Evolutionary conservation across 2,113 vertebrate genomes (phyloP).

Genomic region (Chamaetylas fuelleborni): DNA sequence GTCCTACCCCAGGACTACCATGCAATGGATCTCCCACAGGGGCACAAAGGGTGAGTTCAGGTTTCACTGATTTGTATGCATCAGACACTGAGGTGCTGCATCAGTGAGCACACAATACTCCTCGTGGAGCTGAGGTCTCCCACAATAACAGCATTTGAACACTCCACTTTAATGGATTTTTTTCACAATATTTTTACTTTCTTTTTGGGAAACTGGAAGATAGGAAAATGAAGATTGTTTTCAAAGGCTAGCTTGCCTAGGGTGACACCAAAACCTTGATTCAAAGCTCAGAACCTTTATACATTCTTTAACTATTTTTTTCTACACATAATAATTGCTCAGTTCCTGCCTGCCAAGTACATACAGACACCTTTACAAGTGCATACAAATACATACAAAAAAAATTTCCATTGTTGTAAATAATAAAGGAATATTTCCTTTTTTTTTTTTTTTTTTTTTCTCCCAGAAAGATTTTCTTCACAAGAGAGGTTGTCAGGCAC

Average conservation of each 20-base stretch:
- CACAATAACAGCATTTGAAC: background rate
- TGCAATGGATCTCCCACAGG: background rate
- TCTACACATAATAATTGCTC: background rate
- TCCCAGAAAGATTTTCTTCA: background rate
- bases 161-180: background rate
- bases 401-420: background rate
- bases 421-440: background rate
- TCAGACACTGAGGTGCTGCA: background rate
- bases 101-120: background rate
- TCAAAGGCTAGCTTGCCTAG: background rate
- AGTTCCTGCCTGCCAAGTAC: background rate
- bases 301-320: background rate
- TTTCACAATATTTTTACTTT: background rate
- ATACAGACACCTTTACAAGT: background rate
- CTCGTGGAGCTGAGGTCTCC: background rate
- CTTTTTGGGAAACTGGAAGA: background rate
- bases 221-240: background rate
- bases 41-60: background rate
- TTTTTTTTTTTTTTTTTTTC: background rate
- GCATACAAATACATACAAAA: rapidly evolving
- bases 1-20: background rate
- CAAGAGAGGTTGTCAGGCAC: background rate
- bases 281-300: background rate
- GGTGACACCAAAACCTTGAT: background rate
- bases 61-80: background rate